phyloP scores from a whole-genome alignment of 2,888 invertebrate species.

The Luperina nickerlii region DNA sequence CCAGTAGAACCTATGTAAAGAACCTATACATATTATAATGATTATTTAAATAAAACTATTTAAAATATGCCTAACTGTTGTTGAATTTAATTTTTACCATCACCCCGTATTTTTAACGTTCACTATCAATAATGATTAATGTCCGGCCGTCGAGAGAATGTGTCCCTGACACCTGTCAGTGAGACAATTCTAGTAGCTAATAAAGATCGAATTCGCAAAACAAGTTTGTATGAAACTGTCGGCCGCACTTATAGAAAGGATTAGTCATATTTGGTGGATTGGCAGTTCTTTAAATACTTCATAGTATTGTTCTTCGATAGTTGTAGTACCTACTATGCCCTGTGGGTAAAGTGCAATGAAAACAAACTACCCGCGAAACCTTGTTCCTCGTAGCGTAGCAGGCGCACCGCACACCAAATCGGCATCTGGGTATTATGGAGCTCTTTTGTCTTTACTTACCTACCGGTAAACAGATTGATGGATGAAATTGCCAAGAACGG shows the following conservation, averaged over 20 bases:
- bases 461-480: background rate
- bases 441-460: background rate
- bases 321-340: background rate
- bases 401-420: background rate
- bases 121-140: background rate
- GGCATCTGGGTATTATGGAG: background rate
- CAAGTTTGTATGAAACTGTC: background rate
- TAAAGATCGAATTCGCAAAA: background rate
- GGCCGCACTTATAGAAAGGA: background rate
- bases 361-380: background rate
- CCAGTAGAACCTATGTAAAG: background rate
- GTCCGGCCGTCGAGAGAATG: background rate
- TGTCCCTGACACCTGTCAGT: background rate
- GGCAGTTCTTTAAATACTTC: background rate
- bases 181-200: background rate
- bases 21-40: background rate
- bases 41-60: constrained; percentile 14
- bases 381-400: background rate
- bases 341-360: background rate
- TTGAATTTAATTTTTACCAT: constrained; percentile 6
- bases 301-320: too few species aligned
- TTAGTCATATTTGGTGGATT: background rate
- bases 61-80: background rate
- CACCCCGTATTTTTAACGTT: background rate
- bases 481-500: background rate